phyloP scores from a whole-genome alignment of 2,888 invertebrate species.

The Drosophila mettleri region DNA sequence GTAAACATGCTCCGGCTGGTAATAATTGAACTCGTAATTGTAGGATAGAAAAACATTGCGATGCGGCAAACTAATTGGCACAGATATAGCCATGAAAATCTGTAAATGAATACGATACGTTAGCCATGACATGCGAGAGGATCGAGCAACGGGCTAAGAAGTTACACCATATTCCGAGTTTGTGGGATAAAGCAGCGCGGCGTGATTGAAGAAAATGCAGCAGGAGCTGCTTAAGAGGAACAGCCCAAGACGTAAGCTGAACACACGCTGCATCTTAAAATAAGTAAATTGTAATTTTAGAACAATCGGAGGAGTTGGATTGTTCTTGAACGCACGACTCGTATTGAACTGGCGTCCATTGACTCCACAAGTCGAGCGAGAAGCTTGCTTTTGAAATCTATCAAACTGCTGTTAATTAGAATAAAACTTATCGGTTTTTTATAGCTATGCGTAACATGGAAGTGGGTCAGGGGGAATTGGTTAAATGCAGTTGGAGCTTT shows the following conservation, averaged over 20 bases:
- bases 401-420: constrained; percentile 64
- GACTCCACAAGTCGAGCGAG: constrained; percentile 20
- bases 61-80: constrained; percentile 89
- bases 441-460: constrained; percentile 10
- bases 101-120: constrained; percentile 78
- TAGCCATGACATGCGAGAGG: not conserved
- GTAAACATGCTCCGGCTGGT: constrained; percentile 86
- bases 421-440: constrained; percentile 8
- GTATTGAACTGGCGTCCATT: constrained; percentile 26
- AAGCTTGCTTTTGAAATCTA: constrained; percentile 46
- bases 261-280: constrained; percentile 13
- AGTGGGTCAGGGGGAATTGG: constrained; percentile 44
- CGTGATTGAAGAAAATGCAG: not conserved
- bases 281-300: not conserved
- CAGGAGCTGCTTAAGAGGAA: constrained; percentile 12
- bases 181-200: constrained; percentile 60
- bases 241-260: not conserved
- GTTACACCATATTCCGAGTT: constrained; percentile 74
- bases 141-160: not conserved
- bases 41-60: constrained; percentile 90
- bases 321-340: constrained; percentile 28
- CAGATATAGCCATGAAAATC: constrained; percentile 90
- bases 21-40: constrained; percentile 90
- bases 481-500: constrained; percentile 54
- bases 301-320: not conserved